Percentiles rank a stretch among this genome's conserved stretches.
These are phyloP conservation scores for Leontocebus nigricollis DNA, from an alignment of 2,797 vertebrate species.

Conservation along the genomic window DNA sequence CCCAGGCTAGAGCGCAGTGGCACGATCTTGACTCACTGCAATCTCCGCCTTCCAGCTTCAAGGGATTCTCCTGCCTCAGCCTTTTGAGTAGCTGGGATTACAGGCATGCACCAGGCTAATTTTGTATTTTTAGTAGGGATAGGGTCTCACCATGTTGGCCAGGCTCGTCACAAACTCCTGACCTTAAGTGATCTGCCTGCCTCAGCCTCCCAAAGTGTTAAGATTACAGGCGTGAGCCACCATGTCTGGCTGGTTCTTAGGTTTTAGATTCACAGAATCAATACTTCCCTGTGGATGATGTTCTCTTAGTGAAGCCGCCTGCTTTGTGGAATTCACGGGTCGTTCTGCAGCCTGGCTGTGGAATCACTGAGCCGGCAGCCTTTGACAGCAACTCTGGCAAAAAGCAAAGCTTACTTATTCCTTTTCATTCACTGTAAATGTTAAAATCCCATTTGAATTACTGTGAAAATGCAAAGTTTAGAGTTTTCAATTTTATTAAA, in stretches of 20 bases:
- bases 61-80: no score
- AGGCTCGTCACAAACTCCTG: not conserved
- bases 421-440: not conserved
- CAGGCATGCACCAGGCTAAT: no score
- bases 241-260: not conserved
- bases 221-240: not conserved
- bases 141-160: not conserved
- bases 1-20: no score
- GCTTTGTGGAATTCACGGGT: not conserved
- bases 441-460: constrained; percentile 1
- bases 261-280: not conserved
- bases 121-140: no score
- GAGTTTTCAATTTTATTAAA: not conserved
- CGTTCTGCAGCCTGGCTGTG: not conserved
- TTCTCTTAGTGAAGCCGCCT: not conserved
- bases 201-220: not conserved
- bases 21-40: no score
- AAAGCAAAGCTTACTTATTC: not conserved
- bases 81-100: no score
- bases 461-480: not conserved
- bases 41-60: no score
- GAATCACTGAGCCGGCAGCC: not conserved
- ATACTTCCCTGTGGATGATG: not conserved
- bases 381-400: not conserved
- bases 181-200: not conserved